A percentile compares a stretch with the other conserved stretches of the same genome.
These are phyloP conservation scores for Diaphora mendica DNA, from an alignment of 2,888 invertebrate species.

Conservation along the genomic window DNA sequence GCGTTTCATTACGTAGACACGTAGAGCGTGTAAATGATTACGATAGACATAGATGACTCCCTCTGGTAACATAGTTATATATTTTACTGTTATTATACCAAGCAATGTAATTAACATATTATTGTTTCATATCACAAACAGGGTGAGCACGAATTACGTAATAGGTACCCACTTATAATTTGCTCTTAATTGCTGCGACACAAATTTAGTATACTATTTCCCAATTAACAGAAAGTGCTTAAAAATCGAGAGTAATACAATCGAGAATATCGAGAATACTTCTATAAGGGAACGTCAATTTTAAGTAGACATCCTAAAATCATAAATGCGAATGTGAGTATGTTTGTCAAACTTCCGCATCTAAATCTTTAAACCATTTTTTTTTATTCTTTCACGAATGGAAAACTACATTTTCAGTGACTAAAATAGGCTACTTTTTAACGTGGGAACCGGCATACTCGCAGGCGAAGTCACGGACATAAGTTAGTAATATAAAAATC, in stretches of 20 bases:
- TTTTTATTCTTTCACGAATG: too few relatives aligned
- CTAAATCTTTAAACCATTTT: neutral
- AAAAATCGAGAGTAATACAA: neutral
- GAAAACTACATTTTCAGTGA: too few relatives aligned
- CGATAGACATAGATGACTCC: slow-evolving; percentile 13
- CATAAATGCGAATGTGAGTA: too few relatives aligned
- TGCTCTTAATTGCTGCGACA: neutral
- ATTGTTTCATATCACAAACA: slow-evolving; percentile 20
- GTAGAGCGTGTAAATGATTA: neutral
- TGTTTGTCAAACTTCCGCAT: too few relatives aligned
- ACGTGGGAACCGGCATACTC: too few relatives aligned
- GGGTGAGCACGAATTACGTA: neutral
- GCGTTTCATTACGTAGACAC: neutral
- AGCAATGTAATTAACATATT: slow-evolving; percentile 9
- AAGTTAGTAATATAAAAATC: too few relatives aligned
- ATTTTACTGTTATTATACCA: slow-evolving; percentile 2
- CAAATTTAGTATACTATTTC: neutral
- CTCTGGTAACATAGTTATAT: slow-evolving; percentile 3
- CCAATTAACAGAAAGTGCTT: neutral
- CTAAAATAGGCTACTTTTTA: too few relatives aligned
- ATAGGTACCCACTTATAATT: neutral
- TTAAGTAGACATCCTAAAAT: too few relatives aligned
- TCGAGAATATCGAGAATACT: too few relatives aligned
- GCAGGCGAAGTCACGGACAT: too few relatives aligned
- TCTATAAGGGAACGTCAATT: too few relatives aligned